Evolutionary conservation across 2,888 invertebrate genomes (phyloP), one percentile per base, ranked within the genome.

Genomic region (Catocala fraxini): DNA sequence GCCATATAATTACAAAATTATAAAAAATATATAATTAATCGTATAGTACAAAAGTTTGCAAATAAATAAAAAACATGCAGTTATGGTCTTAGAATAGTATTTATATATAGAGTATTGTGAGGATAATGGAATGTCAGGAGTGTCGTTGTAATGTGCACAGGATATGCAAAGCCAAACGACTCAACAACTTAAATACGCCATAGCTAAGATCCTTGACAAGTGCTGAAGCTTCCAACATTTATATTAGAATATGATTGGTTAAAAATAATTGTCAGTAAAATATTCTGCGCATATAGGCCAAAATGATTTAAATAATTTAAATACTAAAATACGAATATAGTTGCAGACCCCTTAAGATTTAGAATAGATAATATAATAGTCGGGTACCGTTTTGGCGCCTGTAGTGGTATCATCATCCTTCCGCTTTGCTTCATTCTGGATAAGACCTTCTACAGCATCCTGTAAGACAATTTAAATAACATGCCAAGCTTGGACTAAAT

Each of bases 381-480:
- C 61, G 43, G 71, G 79, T 92, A 92, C 91, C 91, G 85, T 88
- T 85, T 84, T 87, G 53, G 81, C 77, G 80, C 82, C 86, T 56
- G 88, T 66, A 63, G 83, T 72, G 79, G 81, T 79, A 67, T 88
- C 88, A 75, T 88, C 89, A 77, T 87, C 85, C 87, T 86, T 88
- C 88, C 82, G 83, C 82, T 89, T 90, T 77, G 84, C 84, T 80
- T 89, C 89, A 77, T 82, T 87, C 83, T 86, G 89, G 85, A 83
- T 83, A 68, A 87, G 79, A 81, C 86, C 84, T 81, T 90, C 89
- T 81, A 89, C 88, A 61, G 88, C 87, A 75, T 89, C 92, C 93
- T 92, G 93, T 73, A 92, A 93, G 80, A 87, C 73, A 90, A 90
- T 88, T 81, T 75, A 81, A 86, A 86, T 73, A 83, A 89, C 86